phyloP scores from a whole-genome alignment of 1,140 invertebrate species.

The Pentalonia nigronervosa region DNA sequence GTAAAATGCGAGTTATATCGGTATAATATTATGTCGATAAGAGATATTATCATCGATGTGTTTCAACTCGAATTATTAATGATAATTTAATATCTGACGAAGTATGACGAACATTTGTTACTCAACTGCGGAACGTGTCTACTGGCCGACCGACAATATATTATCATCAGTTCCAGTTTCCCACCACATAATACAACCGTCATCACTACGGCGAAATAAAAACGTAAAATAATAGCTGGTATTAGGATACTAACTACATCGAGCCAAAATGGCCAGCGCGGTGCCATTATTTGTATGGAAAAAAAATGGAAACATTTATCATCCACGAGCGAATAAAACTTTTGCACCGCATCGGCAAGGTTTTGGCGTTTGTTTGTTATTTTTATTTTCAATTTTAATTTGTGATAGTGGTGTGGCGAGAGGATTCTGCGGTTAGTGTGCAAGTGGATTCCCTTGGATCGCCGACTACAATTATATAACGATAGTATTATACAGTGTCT shows the following conservation, averaged over 20 bases:
- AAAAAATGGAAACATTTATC: conserved; percentile 10
- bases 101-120: background rate
- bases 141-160: background rate
- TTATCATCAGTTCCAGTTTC: conserved; percentile 4
- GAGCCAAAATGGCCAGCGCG: background rate
- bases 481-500: background rate
- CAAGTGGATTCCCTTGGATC: background rate
- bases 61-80: background rate
- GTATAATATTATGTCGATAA: background rate
- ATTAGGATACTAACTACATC: conserved; percentile 28
- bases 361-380: conserved; percentile 16
- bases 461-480: background rate
- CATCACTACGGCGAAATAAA: background rate
- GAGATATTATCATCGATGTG: too few relatives aligned
- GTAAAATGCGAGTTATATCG: background rate
- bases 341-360: background rate
- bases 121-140: background rate
- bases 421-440: background rate
- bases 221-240: background rate
- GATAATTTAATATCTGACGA: background rate
- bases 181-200: background rate
- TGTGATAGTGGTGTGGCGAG: conserved; percentile 15
- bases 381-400: conserved; percentile 8
- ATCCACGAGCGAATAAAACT: conserved; percentile 12
- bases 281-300: conserved; percentile 1